Base-by-base conservation (phyloP, 2,113 vertebrate species). In the Tretioscincus oriximinensis region DNA sequence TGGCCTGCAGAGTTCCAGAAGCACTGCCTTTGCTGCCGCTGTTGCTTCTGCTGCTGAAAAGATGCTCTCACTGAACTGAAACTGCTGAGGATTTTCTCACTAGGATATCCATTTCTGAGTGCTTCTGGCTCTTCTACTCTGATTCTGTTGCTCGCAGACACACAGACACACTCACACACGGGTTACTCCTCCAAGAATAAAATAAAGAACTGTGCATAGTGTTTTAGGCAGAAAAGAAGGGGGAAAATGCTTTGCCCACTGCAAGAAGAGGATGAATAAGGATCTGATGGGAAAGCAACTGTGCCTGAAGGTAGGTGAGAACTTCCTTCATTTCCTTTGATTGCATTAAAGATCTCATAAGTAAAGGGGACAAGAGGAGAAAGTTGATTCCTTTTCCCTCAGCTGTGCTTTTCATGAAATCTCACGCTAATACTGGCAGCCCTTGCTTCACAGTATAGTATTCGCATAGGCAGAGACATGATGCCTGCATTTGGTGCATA, bases 261-360 rank as follows among this genome's bases (percentile, higher is more conserved):
- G 90, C 85, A 83, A 86, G 90, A 87, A 31, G 90, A 92, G 90
- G 83, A 93, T 92, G 90, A 93, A 89, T 88, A 85, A 68, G 86
- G 83, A 88, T 86, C 86, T 88, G 91, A 89, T 86, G 90, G 91
- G 87, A 87, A 80, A 85, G 66, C 89, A 91, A 88, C 54, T 82
- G 9, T n/a, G 83, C 84, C 81, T 88, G 76, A 93, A 96, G 95
- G 96, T 96, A 96, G 88, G 95, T 81, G 84, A 85, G 83, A 85
- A 77, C 78, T 86, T 73, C 14, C 54, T 14, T 12, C 16, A 82
- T 88, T 90, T 88, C 81, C 78, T 82, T 79, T 87, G 64, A 84
- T 74, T 66, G 58, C 80, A 4, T 65, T 83, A 61, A 76, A 70
- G 67, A 86, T 73, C 81, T 45, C 18, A 74, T 80, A 63, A n/a